Percentiles rank a stretch among this genome's conserved stretches.
phyloP scores from a whole-genome alignment of 2,888 invertebrate genomes.

The Drepana falcataria region DNA sequence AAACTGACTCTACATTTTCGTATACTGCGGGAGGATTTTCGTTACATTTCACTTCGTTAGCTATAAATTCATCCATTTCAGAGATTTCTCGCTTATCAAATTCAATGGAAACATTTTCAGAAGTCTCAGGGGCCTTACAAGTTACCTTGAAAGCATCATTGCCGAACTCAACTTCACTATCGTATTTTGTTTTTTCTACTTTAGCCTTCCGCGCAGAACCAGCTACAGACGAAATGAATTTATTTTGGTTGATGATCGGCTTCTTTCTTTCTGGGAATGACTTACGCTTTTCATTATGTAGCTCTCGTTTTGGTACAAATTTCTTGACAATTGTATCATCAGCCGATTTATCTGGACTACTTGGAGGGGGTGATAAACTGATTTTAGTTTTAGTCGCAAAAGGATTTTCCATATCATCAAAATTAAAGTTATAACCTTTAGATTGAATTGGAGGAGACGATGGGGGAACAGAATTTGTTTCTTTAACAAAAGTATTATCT shows the following conservation, averaged over 20 bases:
- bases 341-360: constrained; percentile 20
- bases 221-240: constrained; percentile 35
- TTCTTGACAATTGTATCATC: constrained; percentile 14
- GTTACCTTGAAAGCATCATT: background rate
- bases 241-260: constrained; percentile 27
- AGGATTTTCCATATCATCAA: constrained; percentile 62
- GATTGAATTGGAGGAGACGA: constrained; percentile 51
- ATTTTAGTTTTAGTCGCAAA: constrained; percentile 62
- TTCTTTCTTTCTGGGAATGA: constrained; percentile 42
- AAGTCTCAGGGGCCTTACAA: background rate
- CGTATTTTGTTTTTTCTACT: constrained; percentile 3
- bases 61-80: constrained; percentile 1
- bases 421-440: constrained; percentile 62
- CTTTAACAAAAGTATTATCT: constrained; percentile 20
- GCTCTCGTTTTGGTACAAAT: constrained; percentile 19
- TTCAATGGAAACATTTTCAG: constrained; percentile 1
- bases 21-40: background rate
- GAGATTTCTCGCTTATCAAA: constrained; percentile 1
- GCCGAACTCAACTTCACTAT: background rate
- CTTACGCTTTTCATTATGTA: constrained; percentile 37
- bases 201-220: constrained; percentile 6
- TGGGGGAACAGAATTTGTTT: constrained; percentile 31
- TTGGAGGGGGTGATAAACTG: constrained; percentile 44
- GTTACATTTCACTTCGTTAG: background rate
- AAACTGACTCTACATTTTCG: background rate